Conservation (phyloP, 2,797 vertebrate species). For the Malacoctenus gilli region DNA sequence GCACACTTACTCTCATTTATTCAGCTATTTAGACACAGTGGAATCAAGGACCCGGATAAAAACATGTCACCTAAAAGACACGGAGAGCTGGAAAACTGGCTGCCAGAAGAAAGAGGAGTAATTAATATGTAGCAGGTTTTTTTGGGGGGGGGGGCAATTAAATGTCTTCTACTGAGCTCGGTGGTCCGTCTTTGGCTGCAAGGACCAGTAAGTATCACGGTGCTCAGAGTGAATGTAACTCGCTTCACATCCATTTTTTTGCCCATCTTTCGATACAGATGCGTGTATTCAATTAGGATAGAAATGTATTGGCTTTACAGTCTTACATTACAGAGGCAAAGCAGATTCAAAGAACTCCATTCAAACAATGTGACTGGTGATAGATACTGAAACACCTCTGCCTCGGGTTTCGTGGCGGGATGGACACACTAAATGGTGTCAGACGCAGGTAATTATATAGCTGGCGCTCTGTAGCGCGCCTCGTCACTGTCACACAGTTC, state of each 20-base stretch:
- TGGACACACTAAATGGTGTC: constrained; percentile 66
- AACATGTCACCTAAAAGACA: constrained; percentile 52
- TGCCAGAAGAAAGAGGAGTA: constrained; percentile 18
- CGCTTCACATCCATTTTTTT: constrained; percentile 9
- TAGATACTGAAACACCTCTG: constrained; percentile 51
- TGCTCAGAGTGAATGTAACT: constrained; percentile 31
- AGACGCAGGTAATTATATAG: constrained; percentile 68
- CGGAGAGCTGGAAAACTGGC: constrained; percentile 35
- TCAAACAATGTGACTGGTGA: constrained; percentile 48
- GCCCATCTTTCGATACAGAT: constrained; percentile 16
- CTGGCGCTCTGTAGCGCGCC: constrained; percentile 52
- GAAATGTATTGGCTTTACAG: constrained; percentile 24
- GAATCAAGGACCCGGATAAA: constrained; percentile 58
- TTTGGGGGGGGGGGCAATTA: constrained; percentile 23
- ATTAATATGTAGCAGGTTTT: constrained; percentile 16
- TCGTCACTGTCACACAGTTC: constrained; percentile 59
- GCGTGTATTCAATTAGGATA: constrained; percentile 25
- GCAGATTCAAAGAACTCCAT: constrained; percentile 20
- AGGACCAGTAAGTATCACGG: too few species aligned
- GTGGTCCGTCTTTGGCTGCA: constrained; percentile 19
- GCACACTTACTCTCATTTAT: constrained; percentile 51
- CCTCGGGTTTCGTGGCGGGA: constrained; percentile 42
- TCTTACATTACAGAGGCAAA: constrained; percentile 26
- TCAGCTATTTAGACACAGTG: constrained; percentile 42
- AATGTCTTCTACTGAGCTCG: constrained; percentile 20